Percentiles rank a stretch among this genome's conserved stretches.
Evolutionary conservation across 2,113 vertebrate genomes (phyloP).

Genomic region (Pogonocichla stellata): DNA sequence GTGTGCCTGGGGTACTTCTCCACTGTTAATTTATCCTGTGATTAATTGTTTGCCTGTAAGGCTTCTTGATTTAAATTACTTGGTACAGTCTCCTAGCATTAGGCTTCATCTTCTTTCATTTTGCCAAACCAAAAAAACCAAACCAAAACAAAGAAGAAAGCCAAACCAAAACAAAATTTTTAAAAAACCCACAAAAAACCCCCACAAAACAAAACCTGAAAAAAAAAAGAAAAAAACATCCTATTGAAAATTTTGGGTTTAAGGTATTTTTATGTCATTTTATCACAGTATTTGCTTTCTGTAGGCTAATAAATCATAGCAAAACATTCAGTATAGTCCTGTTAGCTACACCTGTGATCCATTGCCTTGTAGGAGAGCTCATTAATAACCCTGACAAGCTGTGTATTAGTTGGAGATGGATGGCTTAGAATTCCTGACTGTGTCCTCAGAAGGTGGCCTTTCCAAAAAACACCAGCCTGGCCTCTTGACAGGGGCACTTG

Average conservation of each 20-base stretch:
- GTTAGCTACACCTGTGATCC: slow-evolving; percentile 21
- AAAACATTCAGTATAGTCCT: not conserved
- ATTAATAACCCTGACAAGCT: slow-evolving; percentile 49
- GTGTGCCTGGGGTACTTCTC: not conserved
- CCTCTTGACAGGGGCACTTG: not conserved
- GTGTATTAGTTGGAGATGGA: slow-evolving; percentile 6
- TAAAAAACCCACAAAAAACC: not conserved
- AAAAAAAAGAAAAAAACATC: not conserved
- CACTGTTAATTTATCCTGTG: not conserved
- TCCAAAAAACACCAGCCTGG: not conserved
- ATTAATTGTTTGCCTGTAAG: not conserved
- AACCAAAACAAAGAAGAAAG: not conserved
- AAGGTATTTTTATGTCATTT: not conserved
- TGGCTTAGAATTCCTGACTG: not conserved
- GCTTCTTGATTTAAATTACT: not conserved
- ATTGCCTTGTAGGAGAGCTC: slow-evolving; percentile 17
- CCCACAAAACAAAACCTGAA: too few species aligned
- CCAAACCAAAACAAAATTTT: not conserved
- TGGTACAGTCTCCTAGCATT: not conserved
- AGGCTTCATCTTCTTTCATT: not conserved
- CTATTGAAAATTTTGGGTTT: not conserved
- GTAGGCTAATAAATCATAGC: slow-evolving; percentile 12
- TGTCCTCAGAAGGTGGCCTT: not conserved
- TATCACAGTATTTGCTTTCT: slow-evolving; percentile 32
- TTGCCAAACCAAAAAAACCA: not conserved